Conservation (phyloP, 2,888 invertebrate species). For the Drosophila diplacantha region DNA sequence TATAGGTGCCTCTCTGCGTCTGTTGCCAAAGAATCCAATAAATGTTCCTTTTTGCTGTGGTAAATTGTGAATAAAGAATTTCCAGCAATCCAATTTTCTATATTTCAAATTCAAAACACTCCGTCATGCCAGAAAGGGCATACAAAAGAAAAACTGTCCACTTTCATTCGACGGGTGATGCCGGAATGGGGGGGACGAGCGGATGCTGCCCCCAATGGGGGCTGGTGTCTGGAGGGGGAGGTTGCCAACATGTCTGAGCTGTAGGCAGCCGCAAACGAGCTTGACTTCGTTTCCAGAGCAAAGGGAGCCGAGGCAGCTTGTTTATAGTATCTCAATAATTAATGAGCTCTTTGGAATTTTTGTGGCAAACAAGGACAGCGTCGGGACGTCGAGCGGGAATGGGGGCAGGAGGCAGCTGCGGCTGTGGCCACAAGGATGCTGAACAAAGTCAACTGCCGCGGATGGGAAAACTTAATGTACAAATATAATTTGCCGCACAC, state of each 20-base stretch:
- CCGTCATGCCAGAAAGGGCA: slow-evolving; percentile 13
- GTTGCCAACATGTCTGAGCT: slow-evolving; percentile 67
- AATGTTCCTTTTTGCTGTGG: slow-evolving; percentile 1
- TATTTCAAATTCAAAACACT: slow-evolving; percentile 2
- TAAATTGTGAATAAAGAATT: slow-evolving; percentile 10
- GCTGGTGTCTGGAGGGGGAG: slow-evolving; percentile 1
- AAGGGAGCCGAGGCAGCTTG: slow-evolving; percentile 45
- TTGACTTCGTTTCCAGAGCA: slow-evolving; percentile 61
- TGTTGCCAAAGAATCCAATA: not conserved
- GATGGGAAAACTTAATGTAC: slow-evolving; percentile 66
- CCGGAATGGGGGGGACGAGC: not conserved
- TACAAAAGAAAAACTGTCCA: slow-evolving; percentile 58
- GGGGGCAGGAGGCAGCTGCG: slow-evolving; percentile 17
- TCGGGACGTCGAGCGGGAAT: slow-evolving; percentile 1
- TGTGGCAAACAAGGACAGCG: slow-evolving; percentile 61
- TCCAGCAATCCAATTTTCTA: slow-evolving; percentile 1
- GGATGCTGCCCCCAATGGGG: slow-evolving; percentile 5
- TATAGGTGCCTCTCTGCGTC: not conserved
- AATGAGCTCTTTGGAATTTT: slow-evolving; percentile 74
- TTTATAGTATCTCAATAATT: slow-evolving; percentile 75
- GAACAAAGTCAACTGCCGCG: slow-evolving; percentile 70
- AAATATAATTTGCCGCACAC: slow-evolving; percentile 70
- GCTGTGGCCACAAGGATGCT: slow-evolving; percentile 35
- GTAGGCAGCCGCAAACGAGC: slow-evolving; percentile 70
- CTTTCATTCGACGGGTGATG: slow-evolving; percentile 38